Evolutionary conservation across 2,888 invertebrate genomes (phyloP).

Genomic region (Sphaeridia pumilis): DNA sequence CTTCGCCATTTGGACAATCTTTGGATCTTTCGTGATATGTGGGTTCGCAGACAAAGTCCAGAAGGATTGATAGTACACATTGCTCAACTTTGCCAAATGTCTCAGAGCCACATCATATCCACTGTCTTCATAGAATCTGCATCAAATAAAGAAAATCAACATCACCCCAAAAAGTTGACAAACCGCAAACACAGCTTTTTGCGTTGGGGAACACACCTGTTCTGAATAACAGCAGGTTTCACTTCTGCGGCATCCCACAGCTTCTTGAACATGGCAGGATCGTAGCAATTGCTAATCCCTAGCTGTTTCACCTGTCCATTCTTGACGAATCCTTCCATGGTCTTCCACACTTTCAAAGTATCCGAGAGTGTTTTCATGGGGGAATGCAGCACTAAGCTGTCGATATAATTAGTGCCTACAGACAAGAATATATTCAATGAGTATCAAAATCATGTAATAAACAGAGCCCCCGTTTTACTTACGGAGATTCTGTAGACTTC

Average conservation of each 20-base stretch:
- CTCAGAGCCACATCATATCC: conserved; percentile 13
- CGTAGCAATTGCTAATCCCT: conserved; percentile 20
- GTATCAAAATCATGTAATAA: too few species aligned
- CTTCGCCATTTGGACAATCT: conserved; percentile 9
- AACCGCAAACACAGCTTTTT: not conserved
- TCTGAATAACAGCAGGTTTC: conserved; percentile 20
- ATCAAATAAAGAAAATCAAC: not conserved
- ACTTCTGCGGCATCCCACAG: conserved; percentile 14
- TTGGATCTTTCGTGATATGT: conserved; percentile 1
- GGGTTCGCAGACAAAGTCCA: conserved; percentile 22
- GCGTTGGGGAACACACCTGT: not conserved
- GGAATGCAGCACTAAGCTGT: conserved; percentile 32
- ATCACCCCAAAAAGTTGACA: not conserved
- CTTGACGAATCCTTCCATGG: conserved; percentile 29
- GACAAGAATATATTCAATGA: not conserved
- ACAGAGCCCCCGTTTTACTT: too few species aligned
- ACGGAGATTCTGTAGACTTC: conserved; percentile 25
- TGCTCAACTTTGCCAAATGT: conserved; percentile 10
- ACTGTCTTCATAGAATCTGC: conserved; percentile 10
- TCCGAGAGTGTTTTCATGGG: conserved; percentile 28
- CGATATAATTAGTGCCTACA: conserved; percentile 25
- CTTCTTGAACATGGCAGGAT: conserved; percentile 2
- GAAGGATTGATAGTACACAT: conserved; percentile 20
- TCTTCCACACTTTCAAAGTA: conserved; percentile 30
- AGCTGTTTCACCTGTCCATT: conserved; percentile 20